Percentiles rank a stretch among this genome's conserved stretches.
These are phyloP conservation scores for Drosophila arizonae DNA, from an alignment of 1,140 invertebrate species.

Conservation along the genomic window DNA sequence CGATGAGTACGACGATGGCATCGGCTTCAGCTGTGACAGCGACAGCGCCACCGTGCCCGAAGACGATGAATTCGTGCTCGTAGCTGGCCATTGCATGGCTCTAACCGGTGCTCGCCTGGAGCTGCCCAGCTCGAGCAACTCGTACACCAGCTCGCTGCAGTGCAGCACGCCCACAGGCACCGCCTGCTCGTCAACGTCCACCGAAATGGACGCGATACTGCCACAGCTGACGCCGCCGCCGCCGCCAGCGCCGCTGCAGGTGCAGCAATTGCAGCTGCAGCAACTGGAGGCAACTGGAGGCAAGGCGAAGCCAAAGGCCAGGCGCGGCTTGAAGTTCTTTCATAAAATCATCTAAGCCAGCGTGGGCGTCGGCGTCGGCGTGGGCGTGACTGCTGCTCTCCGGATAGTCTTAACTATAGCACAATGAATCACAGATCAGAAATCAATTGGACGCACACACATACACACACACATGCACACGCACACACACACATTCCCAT, in stretches of 20 bases:
- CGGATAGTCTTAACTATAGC: constrained; percentile 14
- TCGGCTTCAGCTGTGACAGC: constrained; percentile 74
- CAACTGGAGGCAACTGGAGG: background rate
- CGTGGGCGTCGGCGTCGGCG: background rate
- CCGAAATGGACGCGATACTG: constrained; percentile 55
- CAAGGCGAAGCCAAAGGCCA: constrained; percentile 42
- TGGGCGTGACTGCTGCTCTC: constrained; percentile 18
- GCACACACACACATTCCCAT: constrained; percentile 13
- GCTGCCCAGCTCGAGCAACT: constrained; percentile 45
- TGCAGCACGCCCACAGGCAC: constrained; percentile 47
- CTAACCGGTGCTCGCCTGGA: background rate
- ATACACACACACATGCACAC: constrained; percentile 22
- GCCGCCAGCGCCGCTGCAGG: constrained; percentile 41
- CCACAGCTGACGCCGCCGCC: constrained; percentile 52
- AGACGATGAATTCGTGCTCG: constrained; percentile 54
- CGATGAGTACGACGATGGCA: constrained; percentile 68
- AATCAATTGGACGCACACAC: background rate
- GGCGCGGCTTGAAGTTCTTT: constrained; percentile 53
- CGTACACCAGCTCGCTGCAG: constrained; percentile 60
- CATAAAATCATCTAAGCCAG: constrained; percentile 62
- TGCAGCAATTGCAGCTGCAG: constrained; percentile 9
- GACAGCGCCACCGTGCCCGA: constrained; percentile 58
- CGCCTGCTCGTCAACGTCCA: constrained; percentile 48
- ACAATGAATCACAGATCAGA: constrained; percentile 1
- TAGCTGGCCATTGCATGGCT: constrained; percentile 26